These are phyloP conservation scores for Xestia xanthographa DNA, from an alignment of 2,888 invertebrate genomes.

Conservation along the genomic window DNA sequence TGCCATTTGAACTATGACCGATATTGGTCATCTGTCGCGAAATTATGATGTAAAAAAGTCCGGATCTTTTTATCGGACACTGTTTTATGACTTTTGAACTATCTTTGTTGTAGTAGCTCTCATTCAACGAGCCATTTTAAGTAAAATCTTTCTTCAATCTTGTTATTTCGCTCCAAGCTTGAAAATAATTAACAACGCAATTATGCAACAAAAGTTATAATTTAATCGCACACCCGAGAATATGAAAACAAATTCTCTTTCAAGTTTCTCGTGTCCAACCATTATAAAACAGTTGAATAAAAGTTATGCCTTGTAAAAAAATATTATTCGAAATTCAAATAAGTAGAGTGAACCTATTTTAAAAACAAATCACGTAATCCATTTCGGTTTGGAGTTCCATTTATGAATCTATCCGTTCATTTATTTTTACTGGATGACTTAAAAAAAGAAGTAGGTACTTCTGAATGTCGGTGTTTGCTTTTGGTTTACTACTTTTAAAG, in stretches of 20 bases:
- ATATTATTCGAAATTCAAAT: background rate
- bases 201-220: conserved; percentile 14
- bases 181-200: conserved; percentile 3
- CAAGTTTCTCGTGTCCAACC: background rate
- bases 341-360: background rate
- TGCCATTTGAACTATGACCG: conserved; percentile 49
- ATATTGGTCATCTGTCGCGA: conserved; percentile 40
- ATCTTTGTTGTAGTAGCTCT: background rate
- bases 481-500: background rate
- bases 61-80: background rate
- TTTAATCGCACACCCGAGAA: conserved; percentile 8
- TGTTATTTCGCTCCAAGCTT: background rate
- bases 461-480: background rate
- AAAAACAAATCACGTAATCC: conserved; percentile 23
- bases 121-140: background rate
- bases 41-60: conserved; percentile 42
- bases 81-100: conserved; percentile 25
- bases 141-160: background rate
- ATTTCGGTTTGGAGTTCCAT: conserved; percentile 1
- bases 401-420: conserved; percentile 3
- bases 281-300: conserved; percentile 24
- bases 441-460: background rate
- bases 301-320: background rate
- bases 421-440: background rate
- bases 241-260: conserved; percentile 25